Conservation (phyloP, 2,888 invertebrate genomes). For the Drosophila falleni region DNA sequence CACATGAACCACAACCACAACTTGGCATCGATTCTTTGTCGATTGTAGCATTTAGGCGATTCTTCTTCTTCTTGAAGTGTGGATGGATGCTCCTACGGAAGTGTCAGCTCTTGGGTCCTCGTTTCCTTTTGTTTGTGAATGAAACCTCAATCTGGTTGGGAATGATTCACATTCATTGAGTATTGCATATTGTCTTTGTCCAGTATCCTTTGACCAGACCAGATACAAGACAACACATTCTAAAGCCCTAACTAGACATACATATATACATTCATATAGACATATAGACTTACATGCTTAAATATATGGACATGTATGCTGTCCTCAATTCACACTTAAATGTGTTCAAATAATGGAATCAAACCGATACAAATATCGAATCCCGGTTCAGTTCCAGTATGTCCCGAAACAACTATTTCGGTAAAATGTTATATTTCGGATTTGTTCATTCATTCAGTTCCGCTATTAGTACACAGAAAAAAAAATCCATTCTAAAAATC, state of each 20-base stretch:
- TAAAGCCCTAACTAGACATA: background rate
- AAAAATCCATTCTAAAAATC: too few species aligned
- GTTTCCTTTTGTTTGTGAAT: constrained; percentile 36
- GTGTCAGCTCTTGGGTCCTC: constrained; percentile 25
- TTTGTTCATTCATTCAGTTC: too few species aligned
- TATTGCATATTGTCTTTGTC: constrained; percentile 6
- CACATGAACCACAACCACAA: constrained; percentile 22
- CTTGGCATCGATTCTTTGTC: constrained; percentile 44
- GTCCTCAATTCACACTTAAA: background rate
- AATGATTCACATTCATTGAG: constrained; percentile 16
- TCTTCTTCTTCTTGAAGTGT: constrained; percentile 15
- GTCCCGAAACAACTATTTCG: too few species aligned
- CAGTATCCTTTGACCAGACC: background rate
- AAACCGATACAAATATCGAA: too few species aligned
- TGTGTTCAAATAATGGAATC: background rate
- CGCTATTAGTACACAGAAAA: too few species aligned
- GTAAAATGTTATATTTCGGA: too few species aligned
- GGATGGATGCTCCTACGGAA: constrained; percentile 22
- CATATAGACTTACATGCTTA: too few species aligned
- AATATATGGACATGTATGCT: too few species aligned
- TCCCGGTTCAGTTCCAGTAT: too few species aligned
- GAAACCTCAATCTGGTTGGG: constrained; percentile 30
- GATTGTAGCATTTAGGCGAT: constrained; percentile 20
- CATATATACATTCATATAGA: background rate
- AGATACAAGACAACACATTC: background rate